Evolutionary conservation across 2,113 vertebrate genomes (phyloP).

Genomic region (Archilochus colubris): DNA sequence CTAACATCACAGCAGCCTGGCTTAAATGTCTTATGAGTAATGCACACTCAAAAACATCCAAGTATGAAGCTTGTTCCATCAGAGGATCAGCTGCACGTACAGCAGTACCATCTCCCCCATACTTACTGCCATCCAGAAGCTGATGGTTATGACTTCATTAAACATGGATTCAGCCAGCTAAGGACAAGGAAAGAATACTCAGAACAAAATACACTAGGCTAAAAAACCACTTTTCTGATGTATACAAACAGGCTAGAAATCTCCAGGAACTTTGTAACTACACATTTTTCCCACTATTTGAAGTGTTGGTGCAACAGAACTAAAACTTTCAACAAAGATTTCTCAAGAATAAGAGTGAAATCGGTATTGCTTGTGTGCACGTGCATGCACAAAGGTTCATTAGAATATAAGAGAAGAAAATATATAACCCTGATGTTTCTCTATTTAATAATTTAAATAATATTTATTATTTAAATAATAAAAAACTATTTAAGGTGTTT

Average conservation of each 20-base stretch:
- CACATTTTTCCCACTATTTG: background rate
- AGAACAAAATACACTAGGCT: background rate
- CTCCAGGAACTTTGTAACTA: background rate
- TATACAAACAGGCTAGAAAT: background rate
- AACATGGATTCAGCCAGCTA: background rate
- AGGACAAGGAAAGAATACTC: background rate
- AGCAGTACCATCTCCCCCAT: background rate
- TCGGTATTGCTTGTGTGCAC: accelerated
- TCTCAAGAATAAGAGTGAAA: background rate
- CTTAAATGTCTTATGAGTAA: background rate
- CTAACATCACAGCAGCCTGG: background rate
- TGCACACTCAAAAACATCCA: background rate
- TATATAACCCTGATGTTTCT: background rate
- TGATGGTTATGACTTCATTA: background rate
- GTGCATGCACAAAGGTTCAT: background rate
- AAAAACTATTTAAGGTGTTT: background rate
- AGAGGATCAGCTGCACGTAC: background rate
- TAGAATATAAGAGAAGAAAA: background rate
- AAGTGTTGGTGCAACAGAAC: background rate
- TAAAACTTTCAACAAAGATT: background rate
- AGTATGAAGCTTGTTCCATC: background rate
- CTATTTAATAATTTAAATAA: too few species aligned
- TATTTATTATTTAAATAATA: background rate
- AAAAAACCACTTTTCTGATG: background rate
- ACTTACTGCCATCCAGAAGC: background rate